Evolutionary conservation across 2,888 invertebrate species (phyloP).

Genomic region (Latrodectus hesperus): DNA sequence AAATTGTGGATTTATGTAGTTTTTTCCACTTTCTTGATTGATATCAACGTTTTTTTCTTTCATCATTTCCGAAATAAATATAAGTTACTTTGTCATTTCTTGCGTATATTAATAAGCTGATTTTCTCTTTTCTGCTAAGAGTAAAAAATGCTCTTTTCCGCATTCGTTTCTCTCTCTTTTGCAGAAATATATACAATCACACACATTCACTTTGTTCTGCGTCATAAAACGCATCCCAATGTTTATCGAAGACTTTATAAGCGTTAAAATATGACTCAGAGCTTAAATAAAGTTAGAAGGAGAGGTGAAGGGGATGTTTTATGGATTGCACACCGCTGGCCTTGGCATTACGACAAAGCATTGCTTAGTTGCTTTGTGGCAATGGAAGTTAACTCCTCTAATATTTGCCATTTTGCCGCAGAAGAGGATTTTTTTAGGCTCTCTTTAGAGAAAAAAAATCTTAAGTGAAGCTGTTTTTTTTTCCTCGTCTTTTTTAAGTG

Average conservation of each 20-base stretch:
- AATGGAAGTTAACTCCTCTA: constrained; percentile 10
- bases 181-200: neutral
- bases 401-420: constrained; percentile 17
- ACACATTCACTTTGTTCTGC: neutral
- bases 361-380: constrained; percentile 23
- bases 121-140: no score
- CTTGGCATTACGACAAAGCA: constrained; percentile 34
- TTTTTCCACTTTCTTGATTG: no score
- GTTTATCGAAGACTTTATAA: constrained; percentile 23
- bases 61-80: no score
- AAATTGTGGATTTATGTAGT: no score
- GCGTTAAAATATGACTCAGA: constrained; percentile 40
- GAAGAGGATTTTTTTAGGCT: neutral
- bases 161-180: no score
- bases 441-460: neutral
- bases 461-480: neutral
- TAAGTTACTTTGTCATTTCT: no score
- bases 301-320: constrained; percentile 1
- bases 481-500: neutral
- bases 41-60: no score
- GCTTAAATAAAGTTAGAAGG: constrained; percentile 22
- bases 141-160: no score
- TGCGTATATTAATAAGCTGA: no score
- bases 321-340: constrained; percentile 22
- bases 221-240: neutral